Percentiles rank a stretch among this genome's conserved stretches.
These are phyloP conservation scores for Bradypus variegatus DNA, from an alignment of 2,797 vertebrate genomes.

Conservation along the genomic window DNA sequence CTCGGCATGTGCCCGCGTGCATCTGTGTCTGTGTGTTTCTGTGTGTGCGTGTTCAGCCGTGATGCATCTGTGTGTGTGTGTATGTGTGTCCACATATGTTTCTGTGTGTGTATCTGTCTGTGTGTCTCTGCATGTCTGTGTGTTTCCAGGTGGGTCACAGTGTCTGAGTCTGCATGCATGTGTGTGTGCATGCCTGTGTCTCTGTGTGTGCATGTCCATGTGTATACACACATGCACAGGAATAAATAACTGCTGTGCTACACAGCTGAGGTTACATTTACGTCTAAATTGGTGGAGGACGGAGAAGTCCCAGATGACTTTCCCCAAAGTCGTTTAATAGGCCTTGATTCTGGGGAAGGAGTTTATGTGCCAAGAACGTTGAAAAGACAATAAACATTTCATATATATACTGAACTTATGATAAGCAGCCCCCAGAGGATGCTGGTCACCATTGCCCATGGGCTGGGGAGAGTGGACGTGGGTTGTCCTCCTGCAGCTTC, in stretches of 20 bases:
- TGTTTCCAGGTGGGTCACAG: too few species aligned
- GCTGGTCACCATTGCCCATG: neutral
- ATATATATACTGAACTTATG: neutral
- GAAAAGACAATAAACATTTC: neutral
- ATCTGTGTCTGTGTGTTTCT: neutral
- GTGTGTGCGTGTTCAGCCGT: too few species aligned
- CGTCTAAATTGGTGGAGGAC: neutral
- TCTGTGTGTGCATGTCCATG: neutral
- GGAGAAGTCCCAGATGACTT: neutral
- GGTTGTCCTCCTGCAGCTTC: neutral
- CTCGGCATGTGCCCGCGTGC: neutral
- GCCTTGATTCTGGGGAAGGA: neutral
- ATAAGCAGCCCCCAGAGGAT: neutral
- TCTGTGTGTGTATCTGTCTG: neutral
- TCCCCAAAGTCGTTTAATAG: neutral
- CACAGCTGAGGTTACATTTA: neutral
- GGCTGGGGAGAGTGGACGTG: too few species aligned
- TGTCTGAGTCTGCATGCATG: accelerated
- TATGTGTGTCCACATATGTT: neutral
- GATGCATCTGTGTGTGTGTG: neutral
- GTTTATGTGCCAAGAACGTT: neutral
- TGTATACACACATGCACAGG: accelerated
- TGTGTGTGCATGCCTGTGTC: neutral
- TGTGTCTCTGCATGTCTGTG: neutral
- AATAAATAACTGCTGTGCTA: neutral